These are phyloP conservation scores for Pandion haliaetus DNA, from an alignment of 2,113 vertebrate genomes.

Conservation along the genomic window DNA sequence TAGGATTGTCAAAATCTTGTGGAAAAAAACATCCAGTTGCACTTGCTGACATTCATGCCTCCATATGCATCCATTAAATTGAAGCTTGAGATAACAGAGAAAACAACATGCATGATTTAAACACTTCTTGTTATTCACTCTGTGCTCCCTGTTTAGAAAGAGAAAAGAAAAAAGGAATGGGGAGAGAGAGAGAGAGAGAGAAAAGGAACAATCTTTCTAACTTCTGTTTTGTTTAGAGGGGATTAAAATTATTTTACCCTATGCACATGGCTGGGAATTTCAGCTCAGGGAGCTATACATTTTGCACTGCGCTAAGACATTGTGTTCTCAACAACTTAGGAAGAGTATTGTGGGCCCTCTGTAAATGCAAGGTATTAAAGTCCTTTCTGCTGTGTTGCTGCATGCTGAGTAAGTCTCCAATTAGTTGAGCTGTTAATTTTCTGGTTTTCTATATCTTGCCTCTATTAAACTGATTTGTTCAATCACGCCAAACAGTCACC, in stretches of 20 bases:
- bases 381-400: not conserved
- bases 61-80: not conserved
- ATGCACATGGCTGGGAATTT: not conserved
- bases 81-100: not conserved
- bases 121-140: not conserved
- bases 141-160: not conserved
- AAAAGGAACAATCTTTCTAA: not conserved
- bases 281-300: not conserved
- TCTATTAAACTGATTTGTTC: not conserved
- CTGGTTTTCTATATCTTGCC: not conserved
- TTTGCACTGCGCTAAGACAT: not conserved
- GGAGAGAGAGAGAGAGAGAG: not conserved
- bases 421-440: not conserved
- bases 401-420: not conserved
- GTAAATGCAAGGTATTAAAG: not conserved
- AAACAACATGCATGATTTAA: not conserved
- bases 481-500: not conserved
- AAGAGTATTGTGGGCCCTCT: not conserved
- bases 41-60: not conserved
- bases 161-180: not conserved
- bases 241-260: not conserved
- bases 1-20: not conserved
- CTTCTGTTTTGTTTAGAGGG: not conserved
- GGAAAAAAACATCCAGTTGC: not conserved
- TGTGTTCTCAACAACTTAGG: not conserved